These are phyloP conservation scores for Limnodromus scolopaceus DNA, from an alignment of 2,797 vertebrate genomes.

Conservation along the genomic window DNA sequence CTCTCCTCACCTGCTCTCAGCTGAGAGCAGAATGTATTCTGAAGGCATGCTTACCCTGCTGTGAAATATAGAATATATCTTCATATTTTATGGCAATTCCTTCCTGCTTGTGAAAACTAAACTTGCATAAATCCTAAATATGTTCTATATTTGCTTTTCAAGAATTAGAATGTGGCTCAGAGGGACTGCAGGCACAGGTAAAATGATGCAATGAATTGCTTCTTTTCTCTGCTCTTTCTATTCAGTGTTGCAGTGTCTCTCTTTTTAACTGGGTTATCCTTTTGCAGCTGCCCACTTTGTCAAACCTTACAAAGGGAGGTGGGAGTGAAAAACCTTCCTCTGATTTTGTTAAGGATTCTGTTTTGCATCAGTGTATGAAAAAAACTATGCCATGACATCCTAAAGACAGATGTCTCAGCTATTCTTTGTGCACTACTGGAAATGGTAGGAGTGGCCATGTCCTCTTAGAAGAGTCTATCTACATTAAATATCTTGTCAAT, in stretches of 20 bases:
- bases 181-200: neutral
- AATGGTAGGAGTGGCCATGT: neutral
- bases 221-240: neutral
- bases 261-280: neutral
- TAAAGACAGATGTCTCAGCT: neutral
- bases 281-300: neutral
- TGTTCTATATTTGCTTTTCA: neutral
- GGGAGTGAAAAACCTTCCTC: neutral
- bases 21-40: neutral
- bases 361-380: neutral
- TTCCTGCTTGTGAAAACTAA: neutral
- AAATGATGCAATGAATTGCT: neutral
- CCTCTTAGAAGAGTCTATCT: neutral
- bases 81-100: neutral
- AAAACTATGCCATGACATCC: neutral
- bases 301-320: neutral
- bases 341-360: neutral
- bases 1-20: neutral
- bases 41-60: neutral
- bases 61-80: neutral
- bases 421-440: neutral
- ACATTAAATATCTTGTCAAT: neutral
- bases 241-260: neutral
- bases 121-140: neutral
- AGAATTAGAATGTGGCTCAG: neutral